Base-by-base conservation (phyloP, 1,140 invertebrate genomes). In the Philopotamus ludificatus region DNA sequence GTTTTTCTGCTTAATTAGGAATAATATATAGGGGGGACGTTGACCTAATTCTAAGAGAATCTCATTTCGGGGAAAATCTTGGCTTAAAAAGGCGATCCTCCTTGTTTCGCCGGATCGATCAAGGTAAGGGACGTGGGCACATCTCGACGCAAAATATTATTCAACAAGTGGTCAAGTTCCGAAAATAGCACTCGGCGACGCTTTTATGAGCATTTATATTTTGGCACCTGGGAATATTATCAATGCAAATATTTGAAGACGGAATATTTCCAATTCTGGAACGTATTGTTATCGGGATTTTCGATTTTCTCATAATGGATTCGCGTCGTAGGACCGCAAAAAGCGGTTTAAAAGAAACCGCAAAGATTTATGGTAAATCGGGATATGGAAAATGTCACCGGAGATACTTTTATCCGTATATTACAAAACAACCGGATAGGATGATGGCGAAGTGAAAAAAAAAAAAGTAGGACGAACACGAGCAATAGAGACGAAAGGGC, bases 341-440 rank as follows among this genome's bases (percentile, higher is more conserved):
- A 47, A 47, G 25, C 42, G 42, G 26, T 47, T 60, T 47, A 60
- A 47, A 60, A 53, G 61, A 25, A 63, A 55, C 57, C 66, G 51
- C 22, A 51, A 41, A 68, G 63, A 68, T 68, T 65, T 68, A 68
- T 57, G 63, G 50, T 57, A 64, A 65, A 65, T 68, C 67, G 54
- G 54, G 54, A 47, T 55, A 57, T 57, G 50, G 66, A 68, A 68
- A 63, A 64, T 50, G 62, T 64, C 55, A 51, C 66, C 42, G 34
- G 41, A 64, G 58, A 67, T 57, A 50, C 61, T 50, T 68, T 64
- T 63, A 60, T 60, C 47, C 55, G 53, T 64, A 59, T 57, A 68
- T 68, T 61, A 64, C 61, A 45, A 45, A 44, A 39, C 55, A 34
- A 58, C 53, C 45, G 16, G 26, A 20, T 50, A 50, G 49, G 20